These are phyloP conservation scores for Gobionotothen gibberifrons DNA, from an alignment of 2,797 vertebrate genomes.

Conservation along the genomic window DNA sequence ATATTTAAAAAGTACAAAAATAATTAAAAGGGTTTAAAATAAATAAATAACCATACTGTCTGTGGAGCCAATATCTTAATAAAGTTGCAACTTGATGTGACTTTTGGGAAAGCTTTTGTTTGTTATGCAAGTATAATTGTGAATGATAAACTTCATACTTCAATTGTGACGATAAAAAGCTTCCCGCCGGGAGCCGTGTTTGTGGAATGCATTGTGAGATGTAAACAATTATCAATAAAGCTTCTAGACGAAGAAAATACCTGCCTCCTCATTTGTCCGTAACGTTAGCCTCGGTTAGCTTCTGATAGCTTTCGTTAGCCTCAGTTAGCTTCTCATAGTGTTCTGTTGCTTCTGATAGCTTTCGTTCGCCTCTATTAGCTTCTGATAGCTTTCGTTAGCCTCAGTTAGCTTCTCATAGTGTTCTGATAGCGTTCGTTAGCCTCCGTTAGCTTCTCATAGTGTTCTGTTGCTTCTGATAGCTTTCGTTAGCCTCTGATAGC, in stretches of 20 bases:
- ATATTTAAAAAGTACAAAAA: conserved; percentile 49
- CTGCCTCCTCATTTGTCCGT: conserved; percentile 41
- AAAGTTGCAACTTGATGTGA: conserved; percentile 87
- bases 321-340: too few relatives aligned
- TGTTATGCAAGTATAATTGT: conserved; percentile 90
- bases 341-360: too few relatives aligned
- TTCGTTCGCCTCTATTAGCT: too few relatives aligned
- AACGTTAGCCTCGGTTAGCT: background rate
- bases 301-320: too few relatives aligned
- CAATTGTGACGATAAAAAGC: conserved; percentile 87
- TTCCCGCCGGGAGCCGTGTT: conserved; percentile 90
- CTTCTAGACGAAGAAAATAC: conserved; percentile 88
- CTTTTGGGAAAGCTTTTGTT: conserved; percentile 89
- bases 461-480: too few relatives aligned
- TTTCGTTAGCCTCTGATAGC: too few relatives aligned
- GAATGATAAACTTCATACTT: conserved; percentile 88
- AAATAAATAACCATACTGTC: conserved; percentile 72
- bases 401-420: too few relatives aligned
- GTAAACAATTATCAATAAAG: conserved; percentile 98
- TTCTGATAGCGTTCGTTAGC: too few relatives aligned
- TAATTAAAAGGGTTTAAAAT: conserved; percentile 49
- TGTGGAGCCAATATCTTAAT: conserved; percentile 88
- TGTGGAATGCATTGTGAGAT: conserved; percentile 99
- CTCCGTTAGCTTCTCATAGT: too few relatives aligned
- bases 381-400: too few relatives aligned